Evolutionary conservation across 2,797 vertebrate genomes (phyloP), one percentile per base, ranked within the genome.

Genomic region (Typhlichthys eigenmanni): DNA sequence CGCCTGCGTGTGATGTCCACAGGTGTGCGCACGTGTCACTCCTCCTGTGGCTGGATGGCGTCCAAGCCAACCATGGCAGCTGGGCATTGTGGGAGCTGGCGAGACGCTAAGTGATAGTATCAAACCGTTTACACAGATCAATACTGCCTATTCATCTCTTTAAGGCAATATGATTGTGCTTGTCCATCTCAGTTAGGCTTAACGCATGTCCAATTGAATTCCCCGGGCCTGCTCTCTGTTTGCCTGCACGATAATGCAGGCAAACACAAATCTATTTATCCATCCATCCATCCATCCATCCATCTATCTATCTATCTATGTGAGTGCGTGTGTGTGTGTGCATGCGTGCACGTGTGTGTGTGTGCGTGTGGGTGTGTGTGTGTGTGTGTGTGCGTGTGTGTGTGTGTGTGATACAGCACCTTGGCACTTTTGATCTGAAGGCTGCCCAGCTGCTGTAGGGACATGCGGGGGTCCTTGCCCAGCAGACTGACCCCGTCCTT

Each of bases 401-500:
- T 46, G 16, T 16, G 5, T 7, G 34, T 9, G 56, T 47, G 32
- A 47, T 3, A 59, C 17, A 16, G 24, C 84, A 98, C 98, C 92
- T 94, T 90, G 78, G 97, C 77, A 34, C 86, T 93, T 86, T 94
- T 98, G 83, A 99, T 99, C 88, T 98, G 96, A 47, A 99, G 86
- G 0, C 95, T 97, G 32, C 98, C 97, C 81, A 96, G 92, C 56
- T 96, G 96, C 83, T 95, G 95, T 48, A 99, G 93, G 12, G 95
- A 96, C 73, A 95, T 94, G 57, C 98, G 94, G n/a, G 95, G 69
- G 82, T 98, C 97, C 89, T 96, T 95, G 47, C 95, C 95, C 86
- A 98, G 92, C 76, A 99, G 95, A 82, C 94, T 96, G 84, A 96
- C 92, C 47, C 98, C 97, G 52, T 99, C 97, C 85, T 98, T 99